Evolutionary conservation across 92 coral and sea anemone genomes (phyloP).

Genomic region (Montipora capitata): DNA sequence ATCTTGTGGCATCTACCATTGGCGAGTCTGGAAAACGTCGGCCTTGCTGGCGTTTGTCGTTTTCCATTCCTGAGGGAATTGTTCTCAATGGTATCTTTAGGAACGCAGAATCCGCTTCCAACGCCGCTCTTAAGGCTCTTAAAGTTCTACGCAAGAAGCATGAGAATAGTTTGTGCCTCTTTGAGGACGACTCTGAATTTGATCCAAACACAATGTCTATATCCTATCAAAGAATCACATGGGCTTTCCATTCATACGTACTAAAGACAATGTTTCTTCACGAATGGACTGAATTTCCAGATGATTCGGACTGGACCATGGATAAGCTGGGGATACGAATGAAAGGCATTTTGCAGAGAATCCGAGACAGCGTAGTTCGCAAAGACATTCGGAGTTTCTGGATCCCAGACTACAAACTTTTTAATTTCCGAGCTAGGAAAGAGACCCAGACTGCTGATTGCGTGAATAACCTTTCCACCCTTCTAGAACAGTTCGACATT

Average conservation of each 20-base stretch:
- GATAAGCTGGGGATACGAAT: slow-evolving; percentile 40
- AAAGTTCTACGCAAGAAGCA: slow-evolving; percentile 43
- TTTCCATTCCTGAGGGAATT: slow-evolving; percentile 72
- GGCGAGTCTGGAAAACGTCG: slow-evolving; percentile 67
- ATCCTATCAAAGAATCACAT: background rate
- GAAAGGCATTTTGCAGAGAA: slow-evolving; percentile 35
- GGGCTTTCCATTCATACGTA: slow-evolving; percentile 68
- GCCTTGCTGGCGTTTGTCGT: slow-evolving; percentile 75
- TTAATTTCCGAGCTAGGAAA: slow-evolving; percentile 50
- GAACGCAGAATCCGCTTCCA: slow-evolving; percentile 17
- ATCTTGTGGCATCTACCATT: slow-evolving; percentile 76
- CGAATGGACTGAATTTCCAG: slow-evolving; percentile 57
- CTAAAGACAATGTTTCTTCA: slow-evolving; percentile 66
- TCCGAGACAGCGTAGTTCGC: slow-evolving; percentile 31
- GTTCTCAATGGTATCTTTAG: slow-evolving; percentile 31
- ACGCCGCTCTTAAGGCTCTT: slow-evolving; percentile 33
- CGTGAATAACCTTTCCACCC: background rate
- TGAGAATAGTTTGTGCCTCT: slow-evolving; percentile 21
- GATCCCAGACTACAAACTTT: slow-evolving; percentile 64
- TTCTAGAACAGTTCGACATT: too few species aligned
- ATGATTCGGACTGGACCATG: slow-evolving; percentile 27
- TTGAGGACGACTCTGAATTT: background rate
- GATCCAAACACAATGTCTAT: background rate
- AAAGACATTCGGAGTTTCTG: slow-evolving; percentile 60
- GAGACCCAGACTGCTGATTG: background rate